phyloP scores from a whole-genome alignment of 2,888 invertebrate genomes.

The Bombylius discolor region DNA sequence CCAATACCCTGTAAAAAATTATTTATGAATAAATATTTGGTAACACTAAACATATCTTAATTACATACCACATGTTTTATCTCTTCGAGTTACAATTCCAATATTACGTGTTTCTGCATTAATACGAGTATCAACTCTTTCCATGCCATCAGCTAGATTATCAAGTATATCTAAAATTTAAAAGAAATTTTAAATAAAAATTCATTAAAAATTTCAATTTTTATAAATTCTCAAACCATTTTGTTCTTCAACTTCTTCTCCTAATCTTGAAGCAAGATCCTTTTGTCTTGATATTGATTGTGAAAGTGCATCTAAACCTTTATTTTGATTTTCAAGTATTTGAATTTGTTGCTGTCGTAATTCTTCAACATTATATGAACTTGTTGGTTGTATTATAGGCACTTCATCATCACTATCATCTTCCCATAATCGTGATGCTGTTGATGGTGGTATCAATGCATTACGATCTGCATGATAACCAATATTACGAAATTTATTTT shows the following conservation, averaged over 20 bases:
- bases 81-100: constrained; percentile 49
- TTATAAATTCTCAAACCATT: constrained; percentile 44
- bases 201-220: too few species aligned
- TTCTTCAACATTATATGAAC: constrained; percentile 37
- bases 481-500: constrained; percentile 25
- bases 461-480: constrained; percentile 3
- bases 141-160: constrained; percentile 59
- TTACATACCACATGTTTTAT: constrained; percentile 52
- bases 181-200: too few species aligned
- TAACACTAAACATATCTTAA: not conserved
- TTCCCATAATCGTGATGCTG: constrained; percentile 17
- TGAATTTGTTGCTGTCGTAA: constrained; percentile 45
- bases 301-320: constrained; percentile 59
- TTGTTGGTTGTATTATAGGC: constrained; percentile 31
- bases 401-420: constrained; percentile 34
- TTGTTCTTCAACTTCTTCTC: constrained; percentile 62
- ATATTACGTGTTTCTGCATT: constrained; percentile 54
- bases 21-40: not conserved
- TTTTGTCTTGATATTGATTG: constrained; percentile 64
- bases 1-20: constrained; percentile 48
- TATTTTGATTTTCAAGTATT: constrained; percentile 59
- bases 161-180: constrained; percentile 52
- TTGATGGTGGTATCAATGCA: constrained; percentile 10
- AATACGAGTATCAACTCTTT: constrained; percentile 54
- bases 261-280: constrained; percentile 58